phyloP scores from a whole-genome alignment of 2,113 vertebrate species.

The Solenodon paradoxus region DNA sequence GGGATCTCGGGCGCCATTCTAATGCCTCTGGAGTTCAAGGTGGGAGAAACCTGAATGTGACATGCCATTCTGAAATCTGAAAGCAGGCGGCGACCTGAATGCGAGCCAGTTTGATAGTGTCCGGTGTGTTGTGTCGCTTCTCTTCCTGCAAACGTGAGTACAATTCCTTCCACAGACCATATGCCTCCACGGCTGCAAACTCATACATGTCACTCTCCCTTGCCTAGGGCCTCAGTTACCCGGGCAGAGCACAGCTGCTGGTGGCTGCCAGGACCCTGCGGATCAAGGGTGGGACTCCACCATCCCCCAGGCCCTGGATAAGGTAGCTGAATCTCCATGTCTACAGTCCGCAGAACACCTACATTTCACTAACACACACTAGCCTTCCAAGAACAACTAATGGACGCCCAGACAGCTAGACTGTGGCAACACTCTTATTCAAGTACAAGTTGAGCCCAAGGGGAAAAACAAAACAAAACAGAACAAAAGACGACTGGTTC shows the following conservation, averaged over 20 bases:
- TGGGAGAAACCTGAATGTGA: neutral
- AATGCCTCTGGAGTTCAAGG: neutral
- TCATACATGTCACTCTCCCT: neutral
- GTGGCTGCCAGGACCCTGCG: too few relatives aligned
- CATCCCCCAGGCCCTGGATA: neutral
- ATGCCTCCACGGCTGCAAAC: neutral
- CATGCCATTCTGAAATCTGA: neutral
- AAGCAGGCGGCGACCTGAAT: neutral
- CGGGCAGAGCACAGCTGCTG: too few relatives aligned
- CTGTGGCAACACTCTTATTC: too few relatives aligned
- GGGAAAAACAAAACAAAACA: too few relatives aligned
- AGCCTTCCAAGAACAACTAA: neutral
- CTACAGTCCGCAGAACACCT: accelerated
- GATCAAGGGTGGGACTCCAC: too few relatives aligned
- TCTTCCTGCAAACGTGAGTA: neutral
- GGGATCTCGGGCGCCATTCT: neutral
- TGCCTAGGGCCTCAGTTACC: neutral
- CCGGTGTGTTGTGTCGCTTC: neutral
- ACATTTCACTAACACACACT: neutral
- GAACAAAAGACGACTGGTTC: too few relatives aligned
- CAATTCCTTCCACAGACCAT: neutral
- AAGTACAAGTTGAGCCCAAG: neutral
- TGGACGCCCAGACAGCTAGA: neutral
- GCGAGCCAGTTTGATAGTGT: neutral
- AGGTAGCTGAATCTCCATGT: too few relatives aligned